phyloP scores from a whole-genome alignment of 92 coral and sea anemone genomes.

The Porites cylindrica region DNA sequence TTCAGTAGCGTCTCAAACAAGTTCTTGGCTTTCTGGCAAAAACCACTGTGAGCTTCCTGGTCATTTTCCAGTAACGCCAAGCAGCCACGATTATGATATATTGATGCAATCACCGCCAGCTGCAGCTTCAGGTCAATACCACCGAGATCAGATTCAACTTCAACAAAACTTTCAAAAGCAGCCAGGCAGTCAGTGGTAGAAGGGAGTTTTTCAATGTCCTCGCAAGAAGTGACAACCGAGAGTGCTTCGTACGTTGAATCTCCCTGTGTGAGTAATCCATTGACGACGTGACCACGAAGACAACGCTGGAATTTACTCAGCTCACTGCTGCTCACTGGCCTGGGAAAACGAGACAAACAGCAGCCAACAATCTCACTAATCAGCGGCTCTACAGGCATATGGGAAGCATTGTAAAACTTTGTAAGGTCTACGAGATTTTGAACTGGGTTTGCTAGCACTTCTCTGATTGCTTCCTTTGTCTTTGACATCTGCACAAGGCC shows the following conservation, averaged over 20 bases:
- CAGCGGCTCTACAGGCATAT: constrained; percentile 33
- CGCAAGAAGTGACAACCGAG: constrained; percentile 28
- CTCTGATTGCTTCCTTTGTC: constrained; percentile 38
- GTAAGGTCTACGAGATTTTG: constrained; percentile 30
- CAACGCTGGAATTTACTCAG: constrained; percentile 31
- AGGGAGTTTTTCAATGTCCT: constrained; percentile 45
- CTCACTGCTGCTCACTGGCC: constrained; percentile 22
- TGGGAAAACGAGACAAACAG: constrained; percentile 33
- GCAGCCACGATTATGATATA: constrained; percentile 33
- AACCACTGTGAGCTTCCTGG: constrained; percentile 34
- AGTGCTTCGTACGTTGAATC: constrained; percentile 46
- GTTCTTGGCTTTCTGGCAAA: constrained; percentile 37
- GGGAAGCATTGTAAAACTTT: constrained; percentile 33
- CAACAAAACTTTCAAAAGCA: constrained; percentile 39
- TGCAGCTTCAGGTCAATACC: constrained; percentile 50
- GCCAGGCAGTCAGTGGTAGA: constrained; percentile 36
- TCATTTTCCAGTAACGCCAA: constrained; percentile 37
- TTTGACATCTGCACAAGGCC: constrained; percentile 42
- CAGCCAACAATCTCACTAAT: constrained; percentile 31
- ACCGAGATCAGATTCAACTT: constrained; percentile 49
- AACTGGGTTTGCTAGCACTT: constrained; percentile 40
- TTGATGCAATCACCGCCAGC: constrained; percentile 44
- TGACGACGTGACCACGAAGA: constrained; percentile 48
- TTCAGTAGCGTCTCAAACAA: constrained; percentile 38
- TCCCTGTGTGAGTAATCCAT: constrained; percentile 45